A percentile compares a stretch with the other conserved stretches of the same genome.
Conservation (phyloP, 2,113 vertebrate genomes). For the Pagrus major region DNA sequence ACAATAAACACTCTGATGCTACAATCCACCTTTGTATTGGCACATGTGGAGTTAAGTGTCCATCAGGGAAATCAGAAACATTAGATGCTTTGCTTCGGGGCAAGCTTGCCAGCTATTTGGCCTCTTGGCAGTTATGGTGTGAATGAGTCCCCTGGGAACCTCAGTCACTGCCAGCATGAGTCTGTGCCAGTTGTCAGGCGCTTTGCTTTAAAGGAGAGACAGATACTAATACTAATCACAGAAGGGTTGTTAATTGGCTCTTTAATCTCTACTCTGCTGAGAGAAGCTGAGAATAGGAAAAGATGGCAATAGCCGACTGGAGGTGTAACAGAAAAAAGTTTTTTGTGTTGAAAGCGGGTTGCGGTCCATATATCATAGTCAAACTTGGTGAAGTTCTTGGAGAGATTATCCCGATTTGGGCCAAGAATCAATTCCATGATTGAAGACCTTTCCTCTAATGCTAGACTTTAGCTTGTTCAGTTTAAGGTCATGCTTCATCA, state of each 20-base stretch:
- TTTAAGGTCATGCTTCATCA: no score
- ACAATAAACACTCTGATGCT: constrained; percentile 3
- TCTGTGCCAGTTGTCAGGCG: background rate
- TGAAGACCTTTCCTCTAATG: no score
- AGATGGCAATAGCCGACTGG: background rate
- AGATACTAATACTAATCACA: background rate
- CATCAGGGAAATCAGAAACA: constrained; percentile 58
- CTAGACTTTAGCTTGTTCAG: no score
- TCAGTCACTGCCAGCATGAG: constrained; percentile 10
- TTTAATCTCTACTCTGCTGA: background rate
- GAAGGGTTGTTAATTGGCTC: background rate
- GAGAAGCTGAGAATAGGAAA: background rate
- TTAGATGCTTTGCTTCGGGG: constrained; percentile 1
- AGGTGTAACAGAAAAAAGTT: background rate
- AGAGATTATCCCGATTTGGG: background rate
- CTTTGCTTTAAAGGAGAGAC: background rate
- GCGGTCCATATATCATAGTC: background rate
- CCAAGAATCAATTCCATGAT: no score
- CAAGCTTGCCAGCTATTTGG: background rate
- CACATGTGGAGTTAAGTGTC: constrained; percentile 21
- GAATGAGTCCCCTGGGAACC: constrained; percentile 22
- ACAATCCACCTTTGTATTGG: background rate
- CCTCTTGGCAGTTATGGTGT: constrained; percentile 1
- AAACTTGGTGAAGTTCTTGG: background rate
- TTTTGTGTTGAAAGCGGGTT: background rate